Evolutionary conservation across 2,113 vertebrate species (phyloP), one percentile per base, ranked within the genome.

Genomic region (Xenopus laevis): DNA sequence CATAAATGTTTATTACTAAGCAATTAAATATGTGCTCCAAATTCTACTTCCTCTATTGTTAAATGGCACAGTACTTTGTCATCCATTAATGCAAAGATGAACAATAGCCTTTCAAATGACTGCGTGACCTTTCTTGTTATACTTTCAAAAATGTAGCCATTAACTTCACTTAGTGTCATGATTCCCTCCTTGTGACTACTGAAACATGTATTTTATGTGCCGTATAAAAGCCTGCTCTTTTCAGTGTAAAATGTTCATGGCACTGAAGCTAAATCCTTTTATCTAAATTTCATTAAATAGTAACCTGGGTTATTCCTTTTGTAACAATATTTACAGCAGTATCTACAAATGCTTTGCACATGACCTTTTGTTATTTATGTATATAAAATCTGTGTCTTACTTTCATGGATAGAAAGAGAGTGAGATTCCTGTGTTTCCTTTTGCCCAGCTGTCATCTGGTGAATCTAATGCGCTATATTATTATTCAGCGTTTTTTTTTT

Each of bases 401-500:
- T 69, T 45, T 55, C 50, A 13, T 15, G 20, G 15, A 40, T 40
- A 40, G 33, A 40, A 40, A 64, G 30, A 57, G 60, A n/a, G 30
- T 23, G 23, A 44, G 55, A 59, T 30, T 46, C 65, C 47, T 44
- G 58, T 46, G 47, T 46, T 70, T 70, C 59, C 47, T 63, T 69
- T 69, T 44, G 58, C 61, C 30, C 47, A 63, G 74, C 46, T 69
- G 74, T 70, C 59, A 59, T 23, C 67, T 77, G 74, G 4, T 45
- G 66, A 64, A 21, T 55, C 59, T 47, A 64, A 70, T 77, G 40
- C 67, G 1, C 70, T 68, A 64, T 60, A 70, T 70, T 16, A 77
- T 77, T 77, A 70, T 64, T 69, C 18, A 23, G 74, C 69, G 55
- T 77, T 55, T 70, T 70, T 77, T 70, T 64, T 77, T 55, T 70